Base-by-base conservation (phyloP, 2,797 vertebrate genomes). In the Pyrrhura leucotis region DNA sequence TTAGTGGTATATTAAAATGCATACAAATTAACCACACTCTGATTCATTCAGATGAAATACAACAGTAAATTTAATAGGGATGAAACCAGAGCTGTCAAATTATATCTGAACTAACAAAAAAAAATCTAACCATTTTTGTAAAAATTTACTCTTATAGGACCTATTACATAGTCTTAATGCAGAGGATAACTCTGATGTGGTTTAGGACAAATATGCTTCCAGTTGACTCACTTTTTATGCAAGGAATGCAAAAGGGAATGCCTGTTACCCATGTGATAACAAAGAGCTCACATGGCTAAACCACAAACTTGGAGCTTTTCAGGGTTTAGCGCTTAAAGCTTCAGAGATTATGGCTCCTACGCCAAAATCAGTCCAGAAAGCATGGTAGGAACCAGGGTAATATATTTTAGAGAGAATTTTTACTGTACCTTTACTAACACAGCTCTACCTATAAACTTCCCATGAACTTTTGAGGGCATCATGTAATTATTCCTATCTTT, bases 261-360 rank as follows among this genome's bases (percentile, higher is more conserved):
- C 22, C 39, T 90, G 18, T 85, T 92, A 93, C 29, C 44, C 91
- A 92, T 72, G 90, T 95, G 92, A 96, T 29, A 85, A 69, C 39
- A 69, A 72, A 93, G n/a, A 88, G 23, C 61, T 95, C 85, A 92
- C 89, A 81, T 66, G 85, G 65, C 47, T 93, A 94, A 95, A 94
- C 78, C 95, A 93, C 10, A 0, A 73, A 58, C 72, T 75, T 69
- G 39, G 35, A 94, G 75, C 19, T 90, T 93, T 90, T 62, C 66
- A 62, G 47, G 29, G 47, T 91, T 97, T 84, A 90, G 73, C 0
- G 0, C 42, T 68, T 92, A 71, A 87, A 90, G 58, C 51, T 84
- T 67, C 3, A 15, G 59, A 84, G 75, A 86, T 82, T 65, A 67
- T 2, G 5, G 51, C 47, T 91, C 29, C 53, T 94, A 66, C 22